phyloP scores from a whole-genome alignment of 2,797 vertebrate species.

The Corythornis leucogaster region DNA sequence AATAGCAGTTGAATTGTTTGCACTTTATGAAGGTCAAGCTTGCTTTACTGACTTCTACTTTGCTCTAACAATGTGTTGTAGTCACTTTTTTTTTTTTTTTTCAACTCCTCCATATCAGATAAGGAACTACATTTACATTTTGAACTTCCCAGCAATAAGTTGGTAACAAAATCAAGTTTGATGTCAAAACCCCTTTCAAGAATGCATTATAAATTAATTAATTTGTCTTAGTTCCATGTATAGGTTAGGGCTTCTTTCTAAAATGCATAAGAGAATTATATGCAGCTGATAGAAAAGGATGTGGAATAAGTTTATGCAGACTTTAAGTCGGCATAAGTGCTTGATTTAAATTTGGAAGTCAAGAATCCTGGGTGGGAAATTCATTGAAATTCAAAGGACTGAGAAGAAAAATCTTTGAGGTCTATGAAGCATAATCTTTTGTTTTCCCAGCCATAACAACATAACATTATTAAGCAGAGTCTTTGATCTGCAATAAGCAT shows the following conservation, averaged over 20 bases:
- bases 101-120: neutral
- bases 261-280: neutral
- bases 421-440: neutral
- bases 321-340: neutral
- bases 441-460: neutral
- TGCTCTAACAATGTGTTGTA: neutral
- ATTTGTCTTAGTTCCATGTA: neutral
- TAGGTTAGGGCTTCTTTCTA: neutral
- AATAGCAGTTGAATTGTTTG: neutral
- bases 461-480: neutral
- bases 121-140: neutral
- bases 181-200: neutral
- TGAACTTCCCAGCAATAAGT: neutral
- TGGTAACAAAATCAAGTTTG: neutral
- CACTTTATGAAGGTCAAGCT: neutral
- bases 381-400: slow-evolving; percentile 5
- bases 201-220: neutral
- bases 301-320: neutral
- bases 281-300: neutral
- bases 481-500: slow-evolving; percentile 48
- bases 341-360: slow-evolving; percentile 23
- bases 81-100: rapidly evolving
- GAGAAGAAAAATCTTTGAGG: slow-evolving; percentile 19
- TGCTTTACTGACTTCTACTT: neutral
- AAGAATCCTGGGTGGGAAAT: neutral